phyloP scores from a whole-genome alignment of 2,888 invertebrate genomes.

The Apamea sordens region DNA sequence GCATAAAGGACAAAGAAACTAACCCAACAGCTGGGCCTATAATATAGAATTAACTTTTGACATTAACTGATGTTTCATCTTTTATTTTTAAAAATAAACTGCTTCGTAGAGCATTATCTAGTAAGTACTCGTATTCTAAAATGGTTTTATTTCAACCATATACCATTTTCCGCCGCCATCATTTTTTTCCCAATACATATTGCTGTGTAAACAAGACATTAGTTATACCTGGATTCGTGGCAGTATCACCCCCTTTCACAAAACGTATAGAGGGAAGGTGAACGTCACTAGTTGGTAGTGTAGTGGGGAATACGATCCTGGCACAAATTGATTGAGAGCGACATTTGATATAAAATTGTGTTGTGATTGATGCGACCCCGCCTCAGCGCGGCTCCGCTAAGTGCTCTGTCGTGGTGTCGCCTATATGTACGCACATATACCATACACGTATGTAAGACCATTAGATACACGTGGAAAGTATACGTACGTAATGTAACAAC shows the following conservation, averaged over 20 bases:
- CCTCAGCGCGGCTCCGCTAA: conserved; percentile 85
- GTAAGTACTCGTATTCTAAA: neutral
- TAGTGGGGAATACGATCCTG: conserved; percentile 86
- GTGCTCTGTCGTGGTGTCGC: conserved; percentile 87
- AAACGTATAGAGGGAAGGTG: conserved; percentile 74
- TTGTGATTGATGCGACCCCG: conserved; percentile 90
- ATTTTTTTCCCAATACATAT: conserved; percentile 47
- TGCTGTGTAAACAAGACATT: conserved; percentile 63
- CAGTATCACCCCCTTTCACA: conserved; percentile 62
- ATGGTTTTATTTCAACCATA: conserved; percentile 3
- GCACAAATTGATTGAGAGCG: conserved; percentile 90
- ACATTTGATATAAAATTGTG: conserved; percentile 91
- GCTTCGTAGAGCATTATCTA: neutral
- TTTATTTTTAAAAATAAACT: neutral
- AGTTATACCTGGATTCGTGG: conserved; percentile 59
- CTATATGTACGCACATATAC: conserved; percentile 73
- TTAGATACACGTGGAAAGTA: conserved; percentile 70
- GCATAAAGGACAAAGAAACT: conserved; percentile 34
- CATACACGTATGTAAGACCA: conserved; percentile 70
- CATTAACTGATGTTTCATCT: neutral
- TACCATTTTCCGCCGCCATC: conserved; percentile 22
- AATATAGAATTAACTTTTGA: neutral
- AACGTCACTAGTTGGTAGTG: conserved; percentile 75
- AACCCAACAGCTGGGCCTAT: conserved; percentile 5
- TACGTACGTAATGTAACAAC: conserved; percentile 57